A percentile compares a stretch with the other conserved stretches of the same genome.
phyloP scores from a whole-genome alignment of 2,113 vertebrate genomes.

The Entomyzon cyanotis region DNA sequence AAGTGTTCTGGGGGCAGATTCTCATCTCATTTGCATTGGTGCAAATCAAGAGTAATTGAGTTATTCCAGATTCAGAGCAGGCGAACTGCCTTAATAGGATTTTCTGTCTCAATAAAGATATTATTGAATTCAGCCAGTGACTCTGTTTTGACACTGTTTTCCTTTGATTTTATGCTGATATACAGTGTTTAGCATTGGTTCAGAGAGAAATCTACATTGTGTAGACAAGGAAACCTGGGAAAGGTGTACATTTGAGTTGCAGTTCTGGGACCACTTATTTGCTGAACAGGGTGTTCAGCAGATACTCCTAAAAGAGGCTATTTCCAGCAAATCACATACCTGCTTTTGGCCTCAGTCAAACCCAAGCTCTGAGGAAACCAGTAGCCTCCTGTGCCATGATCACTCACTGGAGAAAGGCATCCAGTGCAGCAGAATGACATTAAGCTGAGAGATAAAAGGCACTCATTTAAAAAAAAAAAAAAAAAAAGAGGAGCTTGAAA shows the following conservation, averaged over 20 bases:
- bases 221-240: background rate
- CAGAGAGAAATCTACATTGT: background rate
- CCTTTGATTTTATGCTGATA: constrained; percentile 37
- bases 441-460: constrained; percentile 33
- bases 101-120: constrained; percentile 51
- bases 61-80: constrained; percentile 46
- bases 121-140: constrained; percentile 23
- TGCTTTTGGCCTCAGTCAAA: background rate
- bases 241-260: background rate
- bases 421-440: background rate
- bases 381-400: background rate
- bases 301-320: background rate
- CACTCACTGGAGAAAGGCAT: background rate
- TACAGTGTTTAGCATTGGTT: background rate
- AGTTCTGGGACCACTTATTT: background rate
- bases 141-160: constrained; percentile 32
- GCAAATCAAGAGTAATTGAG: constrained; percentile 52
- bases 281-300: background rate
- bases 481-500: background rate
- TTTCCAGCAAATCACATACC: background rate
- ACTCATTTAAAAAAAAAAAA: background rate
- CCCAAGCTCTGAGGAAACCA: background rate
- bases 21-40: constrained; percentile 60
- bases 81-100: background rate
- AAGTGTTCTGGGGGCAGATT: constrained; percentile 48